Evolutionary conservation across 2,797 vertebrate species (phyloP).

Genomic region (Hapalemur alaotrensis): DNA sequence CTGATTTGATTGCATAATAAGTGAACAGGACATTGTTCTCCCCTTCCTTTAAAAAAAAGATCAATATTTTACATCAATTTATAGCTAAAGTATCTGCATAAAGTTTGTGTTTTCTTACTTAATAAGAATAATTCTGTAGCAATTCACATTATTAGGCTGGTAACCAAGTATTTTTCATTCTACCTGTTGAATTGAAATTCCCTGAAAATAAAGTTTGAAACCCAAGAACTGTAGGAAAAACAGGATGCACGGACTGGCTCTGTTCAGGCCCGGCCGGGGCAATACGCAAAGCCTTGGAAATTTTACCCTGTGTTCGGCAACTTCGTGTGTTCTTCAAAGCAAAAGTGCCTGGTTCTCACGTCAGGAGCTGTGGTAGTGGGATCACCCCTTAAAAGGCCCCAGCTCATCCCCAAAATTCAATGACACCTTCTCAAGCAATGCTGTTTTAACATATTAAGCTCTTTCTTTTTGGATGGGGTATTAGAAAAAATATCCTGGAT

Average conservation of each 20-base stretch:
- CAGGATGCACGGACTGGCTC: slow-evolving; percentile 16
- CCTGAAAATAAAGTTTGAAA: slow-evolving; percentile 84
- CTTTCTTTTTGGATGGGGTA: slow-evolving; percentile 48
- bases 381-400: background rate
- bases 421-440: background rate
- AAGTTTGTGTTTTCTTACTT: slow-evolving; percentile 81
- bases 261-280: background rate
- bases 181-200: slow-evolving; percentile 83
- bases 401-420: background rate
- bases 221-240: slow-evolving; percentile 68
- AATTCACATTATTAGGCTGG: slow-evolving; percentile 80
- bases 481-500: background rate
- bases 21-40: slow-evolving; percentile 74
- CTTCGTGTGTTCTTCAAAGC: slow-evolving; percentile 5
- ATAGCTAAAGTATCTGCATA: slow-evolving; percentile 87
- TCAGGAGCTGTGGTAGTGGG: background rate
- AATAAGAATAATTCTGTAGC: slow-evolving; percentile 74
- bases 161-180: slow-evolving; percentile 82
- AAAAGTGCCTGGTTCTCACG: background rate
- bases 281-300: background rate
- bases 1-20: slow-evolving; percentile 84
- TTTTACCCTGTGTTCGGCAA: slow-evolving; percentile 27
- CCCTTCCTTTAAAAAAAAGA: slow-evolving; percentile 63
- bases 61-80: slow-evolving; percentile 78
- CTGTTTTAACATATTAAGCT: slow-evolving; percentile 62